phyloP scores from a whole-genome alignment of 2,113 vertebrate species.

The Heterotilapia buettikoferi region DNA sequence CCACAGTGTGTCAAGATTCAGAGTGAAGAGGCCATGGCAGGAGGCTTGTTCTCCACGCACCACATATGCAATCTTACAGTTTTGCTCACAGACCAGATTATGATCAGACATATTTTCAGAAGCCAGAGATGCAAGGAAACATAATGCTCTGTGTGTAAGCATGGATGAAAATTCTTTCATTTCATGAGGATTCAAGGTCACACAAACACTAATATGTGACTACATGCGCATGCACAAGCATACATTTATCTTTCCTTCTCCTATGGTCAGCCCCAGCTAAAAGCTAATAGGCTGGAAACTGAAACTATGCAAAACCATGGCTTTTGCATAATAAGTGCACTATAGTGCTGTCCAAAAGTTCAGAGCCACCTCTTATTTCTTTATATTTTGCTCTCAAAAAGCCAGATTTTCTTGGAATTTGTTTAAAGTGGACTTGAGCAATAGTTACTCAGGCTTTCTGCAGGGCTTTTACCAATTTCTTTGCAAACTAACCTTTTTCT shows the following conservation, averaged over 20 bases:
- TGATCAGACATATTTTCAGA: background rate
- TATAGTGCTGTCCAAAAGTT: background rate
- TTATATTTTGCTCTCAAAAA: background rate
- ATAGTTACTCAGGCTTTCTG: background rate
- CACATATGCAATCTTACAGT: background rate
- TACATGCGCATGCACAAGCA: background rate
- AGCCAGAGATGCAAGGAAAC: background rate
- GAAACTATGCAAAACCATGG: constrained; percentile 13
- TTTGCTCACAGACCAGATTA: background rate
- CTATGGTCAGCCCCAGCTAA: background rate
- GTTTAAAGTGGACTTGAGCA: background rate
- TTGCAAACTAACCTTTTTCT: background rate
- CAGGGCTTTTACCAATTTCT: background rate
- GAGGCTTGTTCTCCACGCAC: background rate
- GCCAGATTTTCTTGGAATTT: background rate
- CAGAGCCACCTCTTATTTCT: background rate
- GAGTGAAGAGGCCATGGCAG: background rate
- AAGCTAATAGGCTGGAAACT: constrained; percentile 43
- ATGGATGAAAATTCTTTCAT: background rate
- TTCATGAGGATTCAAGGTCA: background rate
- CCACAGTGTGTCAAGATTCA: background rate
- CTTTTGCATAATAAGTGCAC: background rate
- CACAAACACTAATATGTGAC: background rate
- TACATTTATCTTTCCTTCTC: constrained; percentile 4
- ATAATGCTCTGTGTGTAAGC: constrained; percentile 15